Base-by-base conservation (phyloP, 2,888 invertebrate species). In the Tetramorium bicarinatum region DNA sequence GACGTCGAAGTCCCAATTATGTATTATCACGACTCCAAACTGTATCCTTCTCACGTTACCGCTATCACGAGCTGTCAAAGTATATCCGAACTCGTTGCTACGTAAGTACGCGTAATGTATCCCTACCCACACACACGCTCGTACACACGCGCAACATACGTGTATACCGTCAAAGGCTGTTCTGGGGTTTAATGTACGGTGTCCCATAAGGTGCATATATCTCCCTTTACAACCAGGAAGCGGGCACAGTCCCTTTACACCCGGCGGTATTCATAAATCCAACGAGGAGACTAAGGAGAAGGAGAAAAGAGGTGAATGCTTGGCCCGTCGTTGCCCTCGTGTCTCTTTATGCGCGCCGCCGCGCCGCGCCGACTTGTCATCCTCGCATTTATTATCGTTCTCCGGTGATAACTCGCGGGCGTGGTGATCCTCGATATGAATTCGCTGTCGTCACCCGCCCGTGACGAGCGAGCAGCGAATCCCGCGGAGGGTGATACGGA, bases 221-320 rank as follows among this genome's bases (percentile, higher is more conserved):
- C 90, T 90, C 86, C 87, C 86, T 87, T 91, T 90, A 90, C 87
- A 90, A 91, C 90, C 91, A 88, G 90, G 91, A 91, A 91, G 84
- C 87, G 87, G 62, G 77, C 71, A 82, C 83, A 84, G 86, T 88
- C 86, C 87, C 85, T 91, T 91, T 86, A 86, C 91, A 84, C 66
- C 85, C 87, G 47, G 77, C 83, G 84, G 84, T 90, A 85, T 87
- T 90, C 90, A 90, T 91, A 91, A 91, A 91, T 90, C 82, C 86
- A 83, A 81, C 72, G 54, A 82, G 72, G 85, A 47, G 84, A 66
- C 49, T 29, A 52, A 13, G 44, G 71, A 69, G 61, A 13, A 13
- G 34, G 62, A 44, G 21, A 18, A 34, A 61, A 47, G 52, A 18
- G 25, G 29, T n/a, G 82, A 21, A 49, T 41, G 44, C 62, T 29